Evolutionary conservation across 2,888 invertebrate species (phyloP).

Genomic region (Horisme vitalbata): DNA sequence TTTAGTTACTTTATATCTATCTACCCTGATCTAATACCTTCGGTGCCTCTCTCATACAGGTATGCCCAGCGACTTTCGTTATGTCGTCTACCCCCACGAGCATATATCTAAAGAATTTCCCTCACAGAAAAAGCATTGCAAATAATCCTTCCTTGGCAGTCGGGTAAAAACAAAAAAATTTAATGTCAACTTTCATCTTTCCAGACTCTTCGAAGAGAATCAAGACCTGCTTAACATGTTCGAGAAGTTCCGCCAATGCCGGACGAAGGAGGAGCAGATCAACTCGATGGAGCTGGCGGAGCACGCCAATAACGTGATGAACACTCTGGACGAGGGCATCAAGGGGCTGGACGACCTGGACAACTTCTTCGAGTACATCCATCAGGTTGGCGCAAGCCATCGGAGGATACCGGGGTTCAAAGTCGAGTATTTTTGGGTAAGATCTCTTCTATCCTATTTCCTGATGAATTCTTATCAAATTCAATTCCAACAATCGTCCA

Average conservation of each 20-base stretch:
- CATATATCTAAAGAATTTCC: no score
- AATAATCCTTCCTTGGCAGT: no score
- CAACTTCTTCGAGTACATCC: slow-evolving; percentile 90
- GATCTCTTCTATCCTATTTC: slow-evolving; percentile 39
- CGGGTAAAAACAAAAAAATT: no score
- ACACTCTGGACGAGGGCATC: slow-evolving; percentile 94
- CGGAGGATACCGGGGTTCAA: slow-evolving; percentile 92
- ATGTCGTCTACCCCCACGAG: no score
- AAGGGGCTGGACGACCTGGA: slow-evolving; percentile 93
- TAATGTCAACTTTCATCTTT: slow-evolving; percentile 16
- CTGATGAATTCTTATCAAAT: no score
- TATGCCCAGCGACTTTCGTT: no score
- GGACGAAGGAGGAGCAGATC: slow-evolving; percentile 91
- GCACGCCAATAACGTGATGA: slow-evolving; percentile 95
- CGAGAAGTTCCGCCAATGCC: slow-evolving; percentile 90
- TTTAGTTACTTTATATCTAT: no score
- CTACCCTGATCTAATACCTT: no score
- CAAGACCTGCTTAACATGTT: slow-evolving; percentile 90
- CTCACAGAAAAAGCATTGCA: no score
- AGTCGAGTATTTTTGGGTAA: slow-evolving; percentile 94
- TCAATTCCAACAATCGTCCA: no score
- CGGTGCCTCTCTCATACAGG: no score
- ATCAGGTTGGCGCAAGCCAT: slow-evolving; percentile 92
- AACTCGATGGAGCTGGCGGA: slow-evolving; percentile 92
- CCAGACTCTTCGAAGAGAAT: slow-evolving; percentile 94